Base-by-base conservation (phyloP, 2,888 invertebrate species). In the Gonocerus acuteangulatus region DNA sequence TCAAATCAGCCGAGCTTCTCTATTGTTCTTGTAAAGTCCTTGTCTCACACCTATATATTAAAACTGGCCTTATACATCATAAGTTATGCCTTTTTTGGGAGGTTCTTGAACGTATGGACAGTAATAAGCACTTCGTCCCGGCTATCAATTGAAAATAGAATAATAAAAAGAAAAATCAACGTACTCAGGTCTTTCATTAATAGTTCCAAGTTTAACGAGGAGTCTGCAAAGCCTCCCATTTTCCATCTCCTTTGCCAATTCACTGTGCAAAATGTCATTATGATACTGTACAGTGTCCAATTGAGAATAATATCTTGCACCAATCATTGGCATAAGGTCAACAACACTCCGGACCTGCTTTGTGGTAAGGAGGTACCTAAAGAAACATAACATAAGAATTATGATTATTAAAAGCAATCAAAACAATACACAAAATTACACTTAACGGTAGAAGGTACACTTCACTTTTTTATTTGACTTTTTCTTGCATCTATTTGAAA, bases 281-380 rank as follows among this genome's bases (percentile, higher is more conserved):
- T 92, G 85, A 61, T 89, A 80, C 74, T 94, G 89, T 62, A 91
- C 80, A 4, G 89, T 86, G 75, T 97, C 96, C 73, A 96, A 79
- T 78, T 97, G 95, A 0, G 89, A 90, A 75, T 95, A 97, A 77
- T 96, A 97, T 62, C 96, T 81, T 47, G 95, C 95, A 47, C 91
- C 97, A 70, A 99, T 96, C 95, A 97, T 95, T 23, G 97, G 96
- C 97, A 97, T 97, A 70, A 97, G 82, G 77, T 97, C 96, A 67
- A 91, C 92, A 64, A 97, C 89, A 70, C 86, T 87, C 71, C 89
- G 85, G 69, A 86, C 81, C 66, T 75, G 74, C 69, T 78, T 78
- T 69, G 82, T 80, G 48, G 85, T 79, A 71, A 91, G 78, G 72
- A 92, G 78, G 75, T 89, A 90, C 75, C 89, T 89, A 32, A 1